Conservation (phyloP, 1,140 invertebrate species). For the Zophobas atratus region DNA sequence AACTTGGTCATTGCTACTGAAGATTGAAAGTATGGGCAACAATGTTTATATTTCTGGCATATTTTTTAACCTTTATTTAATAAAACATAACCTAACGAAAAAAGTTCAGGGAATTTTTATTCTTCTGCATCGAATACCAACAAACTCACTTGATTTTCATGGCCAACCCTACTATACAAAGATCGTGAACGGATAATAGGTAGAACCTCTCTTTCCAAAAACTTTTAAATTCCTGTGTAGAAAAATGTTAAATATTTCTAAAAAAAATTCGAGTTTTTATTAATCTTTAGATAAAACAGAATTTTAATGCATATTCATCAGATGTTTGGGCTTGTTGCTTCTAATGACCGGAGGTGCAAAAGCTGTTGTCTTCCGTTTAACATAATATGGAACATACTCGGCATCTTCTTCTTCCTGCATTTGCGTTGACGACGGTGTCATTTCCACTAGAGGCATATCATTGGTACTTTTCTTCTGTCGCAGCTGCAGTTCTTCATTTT, state of each 20-base stretch:
- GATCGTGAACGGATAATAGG: too few relatives aligned
- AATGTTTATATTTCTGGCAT: too few relatives aligned
- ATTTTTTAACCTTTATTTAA: too few relatives aligned
- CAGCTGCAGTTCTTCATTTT: constrained; percentile 49
- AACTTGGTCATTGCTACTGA: too few relatives aligned
- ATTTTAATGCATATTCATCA: constrained; percentile 15
- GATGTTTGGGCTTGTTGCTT: constrained; percentile 49
- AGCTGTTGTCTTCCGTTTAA: constrained; percentile 47
- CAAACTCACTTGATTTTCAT: too few relatives aligned
- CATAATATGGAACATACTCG: constrained; percentile 54
- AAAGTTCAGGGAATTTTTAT: too few relatives aligned
- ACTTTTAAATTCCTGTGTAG: not conserved
- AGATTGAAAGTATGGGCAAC: too few relatives aligned
- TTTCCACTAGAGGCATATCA: constrained; percentile 46
- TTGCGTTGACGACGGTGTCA: not conserved
- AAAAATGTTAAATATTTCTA: not conserved
- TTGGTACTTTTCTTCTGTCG: constrained; percentile 40
- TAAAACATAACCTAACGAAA: too few relatives aligned
- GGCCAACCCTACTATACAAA: too few relatives aligned
- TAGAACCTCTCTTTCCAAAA: too few relatives aligned
- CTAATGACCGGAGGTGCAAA: constrained; percentile 42
- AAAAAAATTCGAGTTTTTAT: not conserved
- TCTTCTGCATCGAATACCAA: too few relatives aligned
- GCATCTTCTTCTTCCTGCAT: constrained; percentile 46
- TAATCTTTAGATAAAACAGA: not conserved